Evolutionary conservation across 2,888 invertebrate genomes (phyloP).

Genomic region (Crepidodera aurea): DNA sequence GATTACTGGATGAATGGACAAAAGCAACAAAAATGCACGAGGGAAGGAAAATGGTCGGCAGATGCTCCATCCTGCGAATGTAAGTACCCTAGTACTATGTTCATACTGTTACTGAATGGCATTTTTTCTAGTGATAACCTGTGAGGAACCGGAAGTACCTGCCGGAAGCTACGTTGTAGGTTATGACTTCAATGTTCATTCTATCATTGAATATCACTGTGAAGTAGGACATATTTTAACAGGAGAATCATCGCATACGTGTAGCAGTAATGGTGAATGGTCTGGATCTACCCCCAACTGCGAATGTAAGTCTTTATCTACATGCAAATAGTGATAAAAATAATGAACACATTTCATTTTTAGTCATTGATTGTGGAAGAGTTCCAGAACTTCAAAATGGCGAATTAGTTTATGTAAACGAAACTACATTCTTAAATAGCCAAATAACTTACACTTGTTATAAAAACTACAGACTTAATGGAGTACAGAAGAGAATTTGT

Average conservation of each 20-base stretch:
- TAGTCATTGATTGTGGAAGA: conserved; percentile 89
- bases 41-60: conserved; percentile 88
- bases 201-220: conserved; percentile 87
- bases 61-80: conserved; percentile 87
- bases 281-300: conserved; percentile 82
- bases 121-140: conserved; percentile 82
- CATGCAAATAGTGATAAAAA: background rate
- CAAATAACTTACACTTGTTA: conserved; percentile 82
- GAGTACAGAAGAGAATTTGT: conserved; percentile 76
- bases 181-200: conserved; percentile 89
- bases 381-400: conserved; percentile 83
- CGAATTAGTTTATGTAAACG: conserved; percentile 76
- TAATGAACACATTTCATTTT: background rate
- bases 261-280: conserved; percentile 84
- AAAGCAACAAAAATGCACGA: conserved; percentile 74
- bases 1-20: conserved; percentile 87
- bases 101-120: too few species aligned
- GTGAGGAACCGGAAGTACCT: conserved; percentile 86
- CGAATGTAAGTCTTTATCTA: conserved; percentile 78
- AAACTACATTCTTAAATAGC: conserved; percentile 82
- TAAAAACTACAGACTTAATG: conserved; percentile 80
- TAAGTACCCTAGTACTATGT: conserved; percentile 61
- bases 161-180: conserved; percentile 87
- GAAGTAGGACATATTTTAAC: conserved; percentile 83
- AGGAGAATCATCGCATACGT: conserved; percentile 75